phyloP scores from a whole-genome alignment of 2,797 vertebrate species.

The Rhinella marina region DNA sequence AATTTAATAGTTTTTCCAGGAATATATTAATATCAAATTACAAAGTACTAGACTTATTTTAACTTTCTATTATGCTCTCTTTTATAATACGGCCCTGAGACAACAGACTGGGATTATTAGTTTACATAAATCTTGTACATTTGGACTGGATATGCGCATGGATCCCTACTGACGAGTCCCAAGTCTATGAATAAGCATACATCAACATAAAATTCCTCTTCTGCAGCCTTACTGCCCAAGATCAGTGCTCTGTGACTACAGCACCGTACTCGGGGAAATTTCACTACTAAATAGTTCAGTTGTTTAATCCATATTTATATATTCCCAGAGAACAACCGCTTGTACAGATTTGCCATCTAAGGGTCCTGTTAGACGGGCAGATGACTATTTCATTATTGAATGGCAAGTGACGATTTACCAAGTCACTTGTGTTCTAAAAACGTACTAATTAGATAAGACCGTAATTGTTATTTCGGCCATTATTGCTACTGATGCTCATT shows the following conservation, averaged over 20 bases:
- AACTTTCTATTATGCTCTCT: slow-evolving; percentile 11
- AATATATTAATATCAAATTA: slow-evolving; percentile 21
- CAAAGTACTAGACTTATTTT: not conserved
- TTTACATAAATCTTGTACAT: slow-evolving; percentile 3
- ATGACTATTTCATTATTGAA: no score
- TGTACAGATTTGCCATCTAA: not conserved
- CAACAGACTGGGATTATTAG: not conserved
- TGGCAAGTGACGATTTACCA: no score
- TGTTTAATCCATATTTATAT: not conserved
- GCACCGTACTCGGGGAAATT: not conserved
- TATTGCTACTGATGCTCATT: no score
- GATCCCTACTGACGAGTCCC: not conserved
- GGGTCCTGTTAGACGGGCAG: no score
- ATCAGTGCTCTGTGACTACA: not conserved
- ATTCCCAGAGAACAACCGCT: no score
- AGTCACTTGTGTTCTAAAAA: no score
- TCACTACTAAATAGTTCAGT: not conserved
- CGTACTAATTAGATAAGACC: no score
- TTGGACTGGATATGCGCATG: not conserved
- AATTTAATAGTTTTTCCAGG: not conserved
- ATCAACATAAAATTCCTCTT: not conserved
- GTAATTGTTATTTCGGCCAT: no score
- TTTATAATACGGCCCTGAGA: slow-evolving; percentile 1
- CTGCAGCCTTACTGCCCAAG: not conserved
- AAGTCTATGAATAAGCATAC: not conserved